Evolutionary conservation across 1,140 invertebrate species (phyloP).

Genomic region (Drosophila teissieri): DNA sequence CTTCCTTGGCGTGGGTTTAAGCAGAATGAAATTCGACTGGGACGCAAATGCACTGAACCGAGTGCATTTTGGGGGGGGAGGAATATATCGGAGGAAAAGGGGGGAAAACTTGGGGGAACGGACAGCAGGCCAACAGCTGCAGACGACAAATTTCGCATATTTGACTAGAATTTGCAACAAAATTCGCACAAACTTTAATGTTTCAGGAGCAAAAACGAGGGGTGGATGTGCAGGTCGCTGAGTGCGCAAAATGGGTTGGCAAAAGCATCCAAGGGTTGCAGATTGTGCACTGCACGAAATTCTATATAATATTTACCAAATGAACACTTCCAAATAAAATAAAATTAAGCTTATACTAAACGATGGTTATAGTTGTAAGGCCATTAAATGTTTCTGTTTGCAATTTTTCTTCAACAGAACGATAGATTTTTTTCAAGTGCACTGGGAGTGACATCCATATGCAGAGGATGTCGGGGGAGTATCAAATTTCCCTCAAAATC

Average conservation of each 20-base stretch:
- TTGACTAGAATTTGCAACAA: constrained; percentile 49
- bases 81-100: background rate
- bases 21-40: constrained; percentile 41
- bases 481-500: constrained; percentile 49
- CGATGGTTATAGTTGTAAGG: too few relatives aligned
- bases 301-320: background rate
- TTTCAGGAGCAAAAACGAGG: constrained; percentile 16
- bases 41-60: constrained; percentile 29
- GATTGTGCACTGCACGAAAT: constrained; percentile 17
- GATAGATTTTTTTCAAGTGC: constrained; percentile 9
- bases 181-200: constrained; percentile 43
- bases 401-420: too few relatives aligned
- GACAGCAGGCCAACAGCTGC: constrained; percentile 37
- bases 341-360: too few relatives aligned
- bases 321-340: too few relatives aligned
- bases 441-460: constrained; percentile 1
- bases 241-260: constrained; percentile 34
- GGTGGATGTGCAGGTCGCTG: constrained; percentile 43
- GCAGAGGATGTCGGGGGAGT: constrained; percentile 14
- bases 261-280: constrained; percentile 39
- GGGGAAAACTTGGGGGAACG: background rate
- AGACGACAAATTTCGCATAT: constrained; percentile 46
- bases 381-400: too few relatives aligned
- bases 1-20: constrained; percentile 29
- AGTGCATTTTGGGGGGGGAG: constrained; percentile 13